A percentile compares a stretch with the other conserved stretches of the same genome.
phyloP scores from a whole-genome alignment of 1,140 invertebrate species.

The Lasioglossum baleicum region DNA sequence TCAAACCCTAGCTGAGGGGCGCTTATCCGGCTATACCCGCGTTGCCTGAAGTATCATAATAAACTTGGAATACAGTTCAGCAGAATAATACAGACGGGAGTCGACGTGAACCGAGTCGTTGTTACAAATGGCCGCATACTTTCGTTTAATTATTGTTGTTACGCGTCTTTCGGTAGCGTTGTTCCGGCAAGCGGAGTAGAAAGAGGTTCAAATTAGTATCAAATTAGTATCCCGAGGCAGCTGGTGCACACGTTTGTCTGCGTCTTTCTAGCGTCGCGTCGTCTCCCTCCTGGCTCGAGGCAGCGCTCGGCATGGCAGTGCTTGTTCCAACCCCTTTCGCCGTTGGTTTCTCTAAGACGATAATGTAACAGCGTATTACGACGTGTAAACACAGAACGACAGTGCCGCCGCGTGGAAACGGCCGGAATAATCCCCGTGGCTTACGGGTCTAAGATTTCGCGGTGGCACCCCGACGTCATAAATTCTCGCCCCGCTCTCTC shows the following conservation, averaged over 20 bases:
- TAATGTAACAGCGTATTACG: constrained; percentile 18
- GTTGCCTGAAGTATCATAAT: too few species aligned
- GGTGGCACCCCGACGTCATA: not conserved
- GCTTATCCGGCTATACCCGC: too few species aligned
- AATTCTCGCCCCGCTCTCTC: not conserved
- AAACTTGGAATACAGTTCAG: too few species aligned
- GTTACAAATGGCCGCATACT: too few species aligned
- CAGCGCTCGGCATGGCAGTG: not conserved
- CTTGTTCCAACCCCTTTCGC: not conserved
- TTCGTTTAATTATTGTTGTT: too few species aligned
- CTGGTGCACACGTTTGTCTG: not conserved
- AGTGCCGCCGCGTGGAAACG: not conserved
- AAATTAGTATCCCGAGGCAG: not conserved
- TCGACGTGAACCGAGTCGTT: too few species aligned
- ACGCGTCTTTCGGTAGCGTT: too few species aligned
- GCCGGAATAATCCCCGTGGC: constrained; percentile 8
- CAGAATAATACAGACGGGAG: too few species aligned
- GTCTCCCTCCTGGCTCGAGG: too few species aligned
- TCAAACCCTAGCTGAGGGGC: too few species aligned
- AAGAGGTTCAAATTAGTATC: not conserved
- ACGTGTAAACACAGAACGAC: constrained; percentile 27
- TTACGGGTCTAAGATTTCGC: constrained; percentile 24
- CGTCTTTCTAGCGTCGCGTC: not conserved
- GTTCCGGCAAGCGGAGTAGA: not conserved
- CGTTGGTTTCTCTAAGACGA: not conserved